These are phyloP conservation scores for Apostichopus japonicus DNA, from an alignment of 35 echinoderm and acorn worm species.

Conservation along the genomic window DNA sequence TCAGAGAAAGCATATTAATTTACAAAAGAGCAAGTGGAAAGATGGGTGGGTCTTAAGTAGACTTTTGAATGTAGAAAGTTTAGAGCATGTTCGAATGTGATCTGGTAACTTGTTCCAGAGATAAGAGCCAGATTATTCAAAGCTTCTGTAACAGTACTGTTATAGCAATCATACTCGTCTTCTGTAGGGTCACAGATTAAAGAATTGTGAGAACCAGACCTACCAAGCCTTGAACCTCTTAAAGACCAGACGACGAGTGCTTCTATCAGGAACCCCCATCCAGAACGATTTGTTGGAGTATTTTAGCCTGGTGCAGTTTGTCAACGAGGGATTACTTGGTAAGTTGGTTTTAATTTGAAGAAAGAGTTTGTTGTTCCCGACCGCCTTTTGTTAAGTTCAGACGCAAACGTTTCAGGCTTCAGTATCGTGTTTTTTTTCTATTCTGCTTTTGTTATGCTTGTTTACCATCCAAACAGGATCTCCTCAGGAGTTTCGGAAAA, in stretches of 20 bases:
- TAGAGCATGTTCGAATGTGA: too few relatives aligned
- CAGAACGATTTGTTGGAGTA: constrained; percentile 97
- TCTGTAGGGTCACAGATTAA: constrained; percentile 83
- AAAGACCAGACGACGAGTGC: constrained; percentile 73
- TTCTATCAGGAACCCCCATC: constrained; percentile 93
- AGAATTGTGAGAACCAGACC: constrained; percentile 99
- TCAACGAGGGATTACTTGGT: constrained; percentile 92
- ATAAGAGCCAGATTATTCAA: too few relatives aligned
- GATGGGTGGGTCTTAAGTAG: too few relatives aligned
- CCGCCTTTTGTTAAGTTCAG: background rate
- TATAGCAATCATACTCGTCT: background rate
- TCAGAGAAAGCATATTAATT: too few relatives aligned
- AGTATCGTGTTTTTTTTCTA: background rate
- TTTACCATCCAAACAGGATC: constrained; percentile 56
- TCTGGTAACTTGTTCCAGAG: too few relatives aligned
- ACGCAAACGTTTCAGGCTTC: background rate
- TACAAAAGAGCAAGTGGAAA: too few relatives aligned
- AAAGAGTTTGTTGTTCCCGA: background rate
- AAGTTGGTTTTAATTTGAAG: background rate
- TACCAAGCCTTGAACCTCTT: constrained; percentile 88
- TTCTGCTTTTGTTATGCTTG: background rate
- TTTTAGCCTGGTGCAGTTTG: constrained; percentile 95
- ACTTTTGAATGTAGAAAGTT: too few relatives aligned
- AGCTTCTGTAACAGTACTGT: too few relatives aligned
- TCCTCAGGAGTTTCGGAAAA: constrained; percentile 88